phyloP scores from a whole-genome alignment of 2,797 vertebrate species.

The Naso thynnoides region DNA sequence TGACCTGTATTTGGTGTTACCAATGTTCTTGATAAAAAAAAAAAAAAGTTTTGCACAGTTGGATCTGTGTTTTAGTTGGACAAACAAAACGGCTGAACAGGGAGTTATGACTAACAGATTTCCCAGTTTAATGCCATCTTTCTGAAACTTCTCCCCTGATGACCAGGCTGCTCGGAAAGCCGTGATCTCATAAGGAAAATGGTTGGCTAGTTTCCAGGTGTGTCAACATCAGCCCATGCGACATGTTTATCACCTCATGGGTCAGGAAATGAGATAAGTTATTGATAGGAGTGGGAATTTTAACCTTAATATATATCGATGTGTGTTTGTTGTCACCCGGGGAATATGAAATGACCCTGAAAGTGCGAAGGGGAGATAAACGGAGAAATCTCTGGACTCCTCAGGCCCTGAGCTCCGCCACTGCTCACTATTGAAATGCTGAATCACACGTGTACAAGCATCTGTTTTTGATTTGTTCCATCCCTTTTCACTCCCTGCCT shows the following conservation, averaged over 20 bases:
- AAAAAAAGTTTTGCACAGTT: constrained; percentile 6
- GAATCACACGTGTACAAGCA: constrained; percentile 79
- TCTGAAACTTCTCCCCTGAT: constrained; percentile 44
- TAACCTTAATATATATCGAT: constrained; percentile 22
- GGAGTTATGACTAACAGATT: constrained; percentile 61
- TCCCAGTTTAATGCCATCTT: constrained; percentile 51
- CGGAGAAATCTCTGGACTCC: constrained; percentile 15
- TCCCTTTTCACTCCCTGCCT: constrained; percentile 51
- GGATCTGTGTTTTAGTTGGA: constrained; percentile 19
- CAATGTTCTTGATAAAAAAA: not conserved
- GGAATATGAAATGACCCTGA: constrained; percentile 31
- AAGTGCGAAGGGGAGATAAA: constrained; percentile 16
- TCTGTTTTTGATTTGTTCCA: constrained; percentile 80
- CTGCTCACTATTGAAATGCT: constrained; percentile 63
- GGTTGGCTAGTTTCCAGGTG: constrained; percentile 59
- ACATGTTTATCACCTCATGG: constrained; percentile 19
- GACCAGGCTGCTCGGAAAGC: constrained; percentile 36
- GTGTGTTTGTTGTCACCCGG: constrained; percentile 36
- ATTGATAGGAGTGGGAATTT: constrained; percentile 45
- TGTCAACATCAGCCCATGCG: constrained; percentile 55
- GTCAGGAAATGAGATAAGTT: constrained; percentile 50
- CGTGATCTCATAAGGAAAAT: not conserved
- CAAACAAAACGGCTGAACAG: constrained; percentile 14
- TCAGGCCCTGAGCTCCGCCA: constrained; percentile 22
- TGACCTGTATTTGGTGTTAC: constrained; percentile 32